Percentiles rank a stretch among this genome's conserved stretches.
Conservation (phyloP, 1,140 invertebrate genomes). For the Berghia stephanieae region DNA sequence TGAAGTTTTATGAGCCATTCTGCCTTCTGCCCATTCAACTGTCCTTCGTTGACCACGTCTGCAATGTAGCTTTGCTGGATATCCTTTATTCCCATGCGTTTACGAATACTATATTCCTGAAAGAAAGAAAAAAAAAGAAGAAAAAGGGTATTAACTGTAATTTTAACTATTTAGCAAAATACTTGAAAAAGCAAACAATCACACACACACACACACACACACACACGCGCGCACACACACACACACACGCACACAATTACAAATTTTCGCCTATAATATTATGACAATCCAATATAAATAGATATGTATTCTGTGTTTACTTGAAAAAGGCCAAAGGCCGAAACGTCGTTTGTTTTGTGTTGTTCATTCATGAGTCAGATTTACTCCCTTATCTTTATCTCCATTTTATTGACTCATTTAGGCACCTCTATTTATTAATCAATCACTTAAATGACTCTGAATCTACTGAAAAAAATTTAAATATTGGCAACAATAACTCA, state of each 20-base stretch:
- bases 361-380: no score
- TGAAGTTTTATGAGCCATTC: slow-evolving; percentile 64
- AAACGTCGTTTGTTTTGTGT: no score
- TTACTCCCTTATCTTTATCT: no score
- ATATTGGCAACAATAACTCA: no score
- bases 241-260: no score
- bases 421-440: neutral
- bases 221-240: slow-evolving; percentile 8
- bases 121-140: slow-evolving; percentile 26
- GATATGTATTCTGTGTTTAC: no score
- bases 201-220: slow-evolving; percentile 16
- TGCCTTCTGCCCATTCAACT: slow-evolving; percentile 51
- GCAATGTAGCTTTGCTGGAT: slow-evolving; percentile 50
- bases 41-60: slow-evolving; percentile 45
- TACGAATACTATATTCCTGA: slow-evolving; percentile 61
- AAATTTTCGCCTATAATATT: no score
- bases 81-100: slow-evolving; percentile 58
- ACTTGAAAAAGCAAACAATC: neutral
- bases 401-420: neutral
- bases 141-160: neutral
- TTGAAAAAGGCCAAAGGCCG: no score
- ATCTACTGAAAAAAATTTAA: no score
- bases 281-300: no score
- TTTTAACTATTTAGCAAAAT: neutral
- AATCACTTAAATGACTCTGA: no score